Percentiles rank a stretch among this genome's conserved stretches.
Evolutionary conservation across 2,797 vertebrate species (phyloP).

Genomic region (Hemibagrus guttatus): DNA sequence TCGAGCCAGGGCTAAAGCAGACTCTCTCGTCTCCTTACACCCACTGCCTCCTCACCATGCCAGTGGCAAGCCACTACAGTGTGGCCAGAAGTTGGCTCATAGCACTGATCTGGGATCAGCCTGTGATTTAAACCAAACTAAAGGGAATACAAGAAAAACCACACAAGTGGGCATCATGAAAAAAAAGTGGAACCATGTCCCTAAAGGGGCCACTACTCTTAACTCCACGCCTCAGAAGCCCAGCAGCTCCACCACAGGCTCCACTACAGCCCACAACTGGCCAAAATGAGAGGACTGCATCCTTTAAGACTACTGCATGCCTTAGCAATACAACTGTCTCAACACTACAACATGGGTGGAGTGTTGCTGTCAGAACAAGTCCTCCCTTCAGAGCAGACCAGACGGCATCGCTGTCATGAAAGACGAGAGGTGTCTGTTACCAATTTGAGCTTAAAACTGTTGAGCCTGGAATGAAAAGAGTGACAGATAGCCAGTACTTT

Average conservation of each 20-base stretch:
- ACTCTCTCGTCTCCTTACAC: slow-evolving; percentile 46
- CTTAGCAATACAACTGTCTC: slow-evolving; percentile 26
- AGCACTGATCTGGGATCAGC: slow-evolving; percentile 34
- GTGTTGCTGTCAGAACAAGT: slow-evolving; percentile 23
- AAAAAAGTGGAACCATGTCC: slow-evolving; percentile 20
- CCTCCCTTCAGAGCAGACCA: slow-evolving; percentile 28
- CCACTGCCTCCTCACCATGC: slow-evolving; percentile 41
- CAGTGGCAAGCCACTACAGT: slow-evolving; percentile 31
- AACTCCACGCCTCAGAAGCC: slow-evolving; percentile 41
- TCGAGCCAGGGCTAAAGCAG: slow-evolving; percentile 44
- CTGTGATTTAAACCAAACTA: slow-evolving; percentile 27
- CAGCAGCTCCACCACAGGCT: slow-evolving; percentile 48
- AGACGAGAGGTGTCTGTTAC: slow-evolving; percentile 24
- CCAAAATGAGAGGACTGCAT: slow-evolving; percentile 46
- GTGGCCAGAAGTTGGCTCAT: slow-evolving; percentile 36
- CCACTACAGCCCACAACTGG: slow-evolving; percentile 42
- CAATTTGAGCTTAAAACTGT: slow-evolving; percentile 13
- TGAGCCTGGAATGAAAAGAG: background rate
- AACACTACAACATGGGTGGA: slow-evolving; percentile 46
- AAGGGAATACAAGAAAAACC: slow-evolving; percentile 28
- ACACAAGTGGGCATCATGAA: slow-evolving; percentile 27
- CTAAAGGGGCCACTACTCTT: slow-evolving; percentile 28
- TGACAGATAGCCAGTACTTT: background rate
- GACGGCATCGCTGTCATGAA: slow-evolving; percentile 26
- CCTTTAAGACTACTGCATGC: slow-evolving; percentile 25